Conservation (phyloP, 2,113 vertebrate genomes). For the Ammodramus savannarum region DNA sequence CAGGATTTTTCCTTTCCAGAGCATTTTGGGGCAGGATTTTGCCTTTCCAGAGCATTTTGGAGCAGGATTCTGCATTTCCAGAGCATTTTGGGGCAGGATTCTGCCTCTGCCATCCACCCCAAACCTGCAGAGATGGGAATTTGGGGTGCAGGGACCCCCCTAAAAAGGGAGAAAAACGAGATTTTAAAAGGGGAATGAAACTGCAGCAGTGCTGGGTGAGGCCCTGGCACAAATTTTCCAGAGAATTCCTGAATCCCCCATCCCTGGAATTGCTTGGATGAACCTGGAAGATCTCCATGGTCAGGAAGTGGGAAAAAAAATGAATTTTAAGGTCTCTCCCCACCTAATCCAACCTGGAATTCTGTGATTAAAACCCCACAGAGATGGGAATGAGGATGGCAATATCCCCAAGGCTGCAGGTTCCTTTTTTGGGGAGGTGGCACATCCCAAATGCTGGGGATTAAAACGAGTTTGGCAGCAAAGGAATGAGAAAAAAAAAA, state of each 20-base stretch:
- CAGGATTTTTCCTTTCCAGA: too few species aligned
- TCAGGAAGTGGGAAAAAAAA: too few species aligned
- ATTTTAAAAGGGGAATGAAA: background rate
- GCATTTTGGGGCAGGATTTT: too few species aligned
- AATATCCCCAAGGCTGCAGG: background rate
- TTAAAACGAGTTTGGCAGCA: background rate
- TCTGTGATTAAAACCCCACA: background rate
- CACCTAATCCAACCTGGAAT: rapidly evolving
- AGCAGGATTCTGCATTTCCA: too few species aligned
- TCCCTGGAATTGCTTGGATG: background rate
- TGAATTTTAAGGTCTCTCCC: background rate
- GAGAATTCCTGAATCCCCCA: background rate
- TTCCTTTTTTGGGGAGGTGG: background rate
- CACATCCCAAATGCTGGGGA: background rate
- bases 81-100: background rate
- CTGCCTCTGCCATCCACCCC: background rate
- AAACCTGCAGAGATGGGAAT: background rate
- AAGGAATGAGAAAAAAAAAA: background rate
- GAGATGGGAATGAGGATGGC: too few species aligned
- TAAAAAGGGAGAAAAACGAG: background rate
- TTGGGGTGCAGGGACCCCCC: background rate
- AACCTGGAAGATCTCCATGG: too few species aligned
- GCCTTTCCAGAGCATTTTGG: too few species aligned
- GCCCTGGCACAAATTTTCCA: background rate
- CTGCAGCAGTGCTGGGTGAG: background rate